phyloP scores from a whole-genome alignment of 2,888 invertebrate species.

The Venustoraphidia nigricollis region DNA sequence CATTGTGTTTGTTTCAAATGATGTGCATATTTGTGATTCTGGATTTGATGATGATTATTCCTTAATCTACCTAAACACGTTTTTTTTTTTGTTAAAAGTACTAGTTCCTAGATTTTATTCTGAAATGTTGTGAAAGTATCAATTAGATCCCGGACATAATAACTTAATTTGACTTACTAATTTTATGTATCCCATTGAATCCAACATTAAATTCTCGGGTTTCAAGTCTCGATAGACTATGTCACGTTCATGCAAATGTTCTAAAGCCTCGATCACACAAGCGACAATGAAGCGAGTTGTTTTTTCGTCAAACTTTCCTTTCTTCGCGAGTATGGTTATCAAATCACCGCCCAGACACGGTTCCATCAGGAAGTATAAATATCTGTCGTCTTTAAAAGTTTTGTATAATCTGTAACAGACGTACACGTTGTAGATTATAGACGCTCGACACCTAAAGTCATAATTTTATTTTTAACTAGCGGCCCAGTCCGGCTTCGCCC shows the following conservation, averaged over 20 bases:
- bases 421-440: constrained; percentile 13
- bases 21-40: too few relatives aligned
- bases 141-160: background rate
- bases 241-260: constrained; percentile 67
- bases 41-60: too few relatives aligned
- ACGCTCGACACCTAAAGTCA: too few relatives aligned
- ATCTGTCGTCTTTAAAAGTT: constrained; percentile 79
- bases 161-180: constrained; percentile 37
- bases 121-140: background rate
- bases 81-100: background rate
- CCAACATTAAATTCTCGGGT: constrained; percentile 83
- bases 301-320: constrained; percentile 56
- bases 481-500: too few relatives aligned
- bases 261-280: constrained; percentile 81
- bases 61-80: background rate
- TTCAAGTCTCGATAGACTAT: constrained; percentile 80
- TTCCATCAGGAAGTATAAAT: constrained; percentile 86
- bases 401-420: constrained; percentile 52
- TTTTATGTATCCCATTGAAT: constrained; percentile 71
- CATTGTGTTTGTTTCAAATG: background rate
- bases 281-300: constrained; percentile 76
- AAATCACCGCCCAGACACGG: constrained; percentile 86
- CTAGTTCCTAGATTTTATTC: background rate
- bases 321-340: constrained; percentile 67
- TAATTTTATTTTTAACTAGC: too few relatives aligned